Evolutionary conservation across 1,140 invertebrate genomes (phyloP), one percentile per base, ranked within the genome.

Genomic region (Elymnias hypermnestra): DNA sequence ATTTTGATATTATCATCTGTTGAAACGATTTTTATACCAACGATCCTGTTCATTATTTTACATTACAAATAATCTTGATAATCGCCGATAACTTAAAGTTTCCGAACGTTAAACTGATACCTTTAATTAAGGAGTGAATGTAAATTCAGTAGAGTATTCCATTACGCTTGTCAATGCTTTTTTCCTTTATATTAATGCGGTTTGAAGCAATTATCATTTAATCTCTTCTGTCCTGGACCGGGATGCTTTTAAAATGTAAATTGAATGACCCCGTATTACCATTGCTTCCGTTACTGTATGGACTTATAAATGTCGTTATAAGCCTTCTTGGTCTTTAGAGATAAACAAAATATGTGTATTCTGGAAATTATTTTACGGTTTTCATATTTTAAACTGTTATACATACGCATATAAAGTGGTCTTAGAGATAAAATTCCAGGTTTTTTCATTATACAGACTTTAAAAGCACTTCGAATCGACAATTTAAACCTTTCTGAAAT

Each of bases 161-260:
- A 72, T 68, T 72, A 65, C 19, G 53, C 40, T 25, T 51, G 43
- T 63, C 53, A 53, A 57, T 51, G 47, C 51, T 47, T 64, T 71
- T 63, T 57, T 62, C 61, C 58, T n/a, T n/a, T n/a, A n/a, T n/a
- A 59, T 63, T 54, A 59, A 66, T 62, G 62, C 37, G 57, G 50
- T 51, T 59, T 61, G 58, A 65, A 38, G 58, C 47, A 47, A 61
- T 63, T 61, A 68, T 65, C 57, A 65, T 58, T 63, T 62, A 60
- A 63, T 67, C 57, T 56, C 42, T 42, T 36, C 35, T 37, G 52
- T 51, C 44, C 33, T 44, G 28, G 15, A 28, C 47, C 44, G 47
- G 44, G 38, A 56, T 47, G 41, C 51, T 57, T 61, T 57, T 53
- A 45, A 57, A 61, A 57, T 61, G 46, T 57, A 57, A 61, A 57